These are phyloP conservation scores for Pseudorhombus dupliciocellatus DNA, from an alignment of 2,113 vertebrate genomes.

Conservation along the genomic window DNA sequence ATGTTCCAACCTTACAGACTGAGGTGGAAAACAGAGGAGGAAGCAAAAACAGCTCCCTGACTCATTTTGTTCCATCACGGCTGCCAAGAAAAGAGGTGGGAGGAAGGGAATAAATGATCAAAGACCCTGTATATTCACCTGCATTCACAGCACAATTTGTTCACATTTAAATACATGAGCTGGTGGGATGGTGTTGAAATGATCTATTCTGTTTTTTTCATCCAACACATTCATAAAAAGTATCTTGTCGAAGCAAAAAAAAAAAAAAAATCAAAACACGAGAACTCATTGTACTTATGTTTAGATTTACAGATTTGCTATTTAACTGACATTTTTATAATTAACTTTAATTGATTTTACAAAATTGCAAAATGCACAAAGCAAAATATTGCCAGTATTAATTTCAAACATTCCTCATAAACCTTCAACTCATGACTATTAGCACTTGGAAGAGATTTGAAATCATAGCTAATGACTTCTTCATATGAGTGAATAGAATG, in stretches of 20 bases:
- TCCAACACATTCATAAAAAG: not conserved
- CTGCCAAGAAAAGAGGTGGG: constrained; percentile 49
- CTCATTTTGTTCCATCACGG: constrained; percentile 46
- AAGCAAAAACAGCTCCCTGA: constrained; percentile 48
- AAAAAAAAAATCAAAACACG: constrained; percentile 1
- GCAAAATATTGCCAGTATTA: not conserved
- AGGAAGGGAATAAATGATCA: constrained; percentile 55
- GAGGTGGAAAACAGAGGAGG: constrained; percentile 25
- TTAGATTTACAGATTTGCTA: not conserved
- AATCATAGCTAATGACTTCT: constrained; percentile 6
- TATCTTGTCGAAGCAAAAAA: not conserved
- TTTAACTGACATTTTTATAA: not conserved
- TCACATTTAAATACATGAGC: constrained; percentile 37
- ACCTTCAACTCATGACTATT: not conserved
- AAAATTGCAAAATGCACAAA: not conserved
- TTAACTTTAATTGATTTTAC: not conserved
- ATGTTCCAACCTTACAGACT: constrained; percentile 12
- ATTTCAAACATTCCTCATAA: not conserved
- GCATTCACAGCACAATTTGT: constrained; percentile 54
- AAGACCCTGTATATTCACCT: constrained; percentile 37
- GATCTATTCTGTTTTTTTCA: not conserved
- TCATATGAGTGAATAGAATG: not conserved
- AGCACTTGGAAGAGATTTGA: not conserved
- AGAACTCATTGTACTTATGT: not conserved
- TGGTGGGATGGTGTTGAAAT: constrained; percentile 31